phyloP scores from a whole-genome alignment of 2,797 vertebrate species.

The Aldrovandia affinis region DNA sequence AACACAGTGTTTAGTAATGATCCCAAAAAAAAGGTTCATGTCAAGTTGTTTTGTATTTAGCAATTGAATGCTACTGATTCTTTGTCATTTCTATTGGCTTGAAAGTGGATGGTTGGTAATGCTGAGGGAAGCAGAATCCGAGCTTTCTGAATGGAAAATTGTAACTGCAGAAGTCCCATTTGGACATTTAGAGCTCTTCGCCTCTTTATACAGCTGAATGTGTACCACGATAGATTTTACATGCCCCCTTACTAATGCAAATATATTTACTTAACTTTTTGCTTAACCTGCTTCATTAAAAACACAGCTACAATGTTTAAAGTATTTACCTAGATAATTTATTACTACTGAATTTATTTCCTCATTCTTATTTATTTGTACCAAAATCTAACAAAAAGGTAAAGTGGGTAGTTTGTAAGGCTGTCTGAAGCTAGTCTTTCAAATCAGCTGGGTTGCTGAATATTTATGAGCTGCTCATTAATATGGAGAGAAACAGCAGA shows the following conservation, averaged over 20 bases:
- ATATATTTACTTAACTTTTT: neutral
- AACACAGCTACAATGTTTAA: too few species aligned
- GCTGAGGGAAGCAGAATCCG: neutral
- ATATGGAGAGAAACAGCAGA: conserved; percentile 11
- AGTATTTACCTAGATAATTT: too few species aligned
- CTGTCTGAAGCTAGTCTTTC: neutral
- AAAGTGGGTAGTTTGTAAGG: neutral
- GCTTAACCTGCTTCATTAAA: too few species aligned
- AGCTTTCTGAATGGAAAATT: neutral
- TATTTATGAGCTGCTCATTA: conserved; percentile 32
- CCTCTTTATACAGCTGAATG: neutral
- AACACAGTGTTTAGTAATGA: too few species aligned
- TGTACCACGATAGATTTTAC: too few species aligned
- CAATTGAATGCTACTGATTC: neutral
- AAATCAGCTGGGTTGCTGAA: conserved; percentile 9
- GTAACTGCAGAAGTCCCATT: neutral
- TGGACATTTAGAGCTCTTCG: neutral
- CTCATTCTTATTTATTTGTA: neutral
- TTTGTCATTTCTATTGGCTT: neutral
- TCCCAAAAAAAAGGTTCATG: neutral
- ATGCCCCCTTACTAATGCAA: neutral
- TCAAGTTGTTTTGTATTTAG: neutral
- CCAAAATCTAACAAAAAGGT: neutral
- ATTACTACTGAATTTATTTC: neutral
- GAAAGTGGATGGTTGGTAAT: neutral